phyloP scores from a whole-genome alignment of 2,113 vertebrate genomes.

The Felis catus region F.catus_Fca126_mat1.0 CM031412.1:136642501-136643000 shows the following conservation, averaged over 20 bases:
- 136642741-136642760: neutral
- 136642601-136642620: neutral
- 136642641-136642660: neutral
- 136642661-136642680: neutral
- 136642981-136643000: neutral
- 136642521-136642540: neutral
- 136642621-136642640: neutral
- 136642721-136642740: neutral
- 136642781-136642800: neutral
- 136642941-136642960: constrained; percentile 4
- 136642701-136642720: neutral
- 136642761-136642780: neutral
- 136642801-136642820: neutral
- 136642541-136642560: neutral
- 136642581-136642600: neutral
- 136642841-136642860: neutral
- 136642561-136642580: neutral
- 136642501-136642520: neutral
- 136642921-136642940: neutral
- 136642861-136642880: no score
- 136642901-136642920: neutral
- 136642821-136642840: neutral
- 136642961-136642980: constrained; percentile 27
- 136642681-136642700: neutral
- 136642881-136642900: neutral